Base-by-base conservation (phyloP, 2,888 invertebrate species). In the Drosophila nr. perissopoda region DNA sequence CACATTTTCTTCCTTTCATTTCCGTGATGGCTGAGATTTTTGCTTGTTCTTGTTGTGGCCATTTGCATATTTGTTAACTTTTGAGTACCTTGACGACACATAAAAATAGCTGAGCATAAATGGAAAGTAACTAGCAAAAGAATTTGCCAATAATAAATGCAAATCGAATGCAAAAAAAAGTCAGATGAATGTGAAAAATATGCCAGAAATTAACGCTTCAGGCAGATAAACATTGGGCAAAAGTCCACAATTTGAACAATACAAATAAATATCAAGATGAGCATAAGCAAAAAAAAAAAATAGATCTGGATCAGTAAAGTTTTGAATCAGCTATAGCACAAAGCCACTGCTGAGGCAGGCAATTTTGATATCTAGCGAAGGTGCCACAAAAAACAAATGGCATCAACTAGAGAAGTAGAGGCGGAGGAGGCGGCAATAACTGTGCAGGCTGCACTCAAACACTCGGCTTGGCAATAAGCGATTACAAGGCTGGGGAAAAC, bases 51-150 rank as follows among this genome's bases (percentile, higher is more conserved):
- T 58, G 53, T 38, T 57, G n/a, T 48, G 53, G 40, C 42, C 45
- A 59, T 56, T 76, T 66, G 72, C 62, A 59, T 66, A 34, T 62
- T 76, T 65, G 33, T 54, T 51, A 53, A 16, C 54, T 67, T 67
- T 21, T 18, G 16, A 48, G 36, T 68, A 48, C 16, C 42, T 31
- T 18, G 18, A 42, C 40, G 57, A 29, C 51, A 52, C 11, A 36
- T 27, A 4, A 7, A 49, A n/a, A 38, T 13, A 13, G 29, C 31
- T 13, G n/a, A 36, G 34, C 66, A 7, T 16, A 29, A 64, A 65
- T 42, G 25, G 11, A 29, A 52, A 16, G 18, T 8, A 42, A 31
- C 31, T 21, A 10, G 48, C 16, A 7, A 21, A 45, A 48, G n/a
- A 31, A 57, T 36, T 57, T 6, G 4, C 25, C n/a, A 45, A 31